A percentile compares a stretch with the other conserved stretches of the same genome.
Conservation (phyloP, 2,888 invertebrate species). For the Drosophila multiciliata region DNA sequence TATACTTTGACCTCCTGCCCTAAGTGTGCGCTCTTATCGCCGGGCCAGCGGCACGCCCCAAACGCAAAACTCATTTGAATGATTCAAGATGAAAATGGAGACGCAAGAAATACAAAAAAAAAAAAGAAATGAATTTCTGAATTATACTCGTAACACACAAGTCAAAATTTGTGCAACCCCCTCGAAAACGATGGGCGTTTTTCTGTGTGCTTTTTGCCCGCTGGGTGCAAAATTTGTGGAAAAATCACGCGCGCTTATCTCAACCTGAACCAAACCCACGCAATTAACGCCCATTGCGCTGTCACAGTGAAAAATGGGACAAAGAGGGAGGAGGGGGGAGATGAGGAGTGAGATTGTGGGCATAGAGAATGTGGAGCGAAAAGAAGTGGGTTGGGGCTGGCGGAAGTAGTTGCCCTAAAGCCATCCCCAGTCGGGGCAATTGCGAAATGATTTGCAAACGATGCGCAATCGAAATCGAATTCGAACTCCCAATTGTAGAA, state of each 20-base stretch:
- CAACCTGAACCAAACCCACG: constrained; percentile 77
- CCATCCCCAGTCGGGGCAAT: constrained; percentile 56
- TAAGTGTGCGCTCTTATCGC: constrained; percentile 58
- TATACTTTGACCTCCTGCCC: constrained; percentile 47
- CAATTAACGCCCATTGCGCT: constrained; percentile 83
- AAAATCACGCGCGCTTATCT: constrained; percentile 83
- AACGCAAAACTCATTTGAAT: constrained; percentile 58
- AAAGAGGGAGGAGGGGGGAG: not conserved
- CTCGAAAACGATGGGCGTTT: constrained; percentile 26
- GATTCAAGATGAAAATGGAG: constrained; percentile 23
- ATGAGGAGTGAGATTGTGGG: not conserved
- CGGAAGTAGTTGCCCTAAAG: constrained; percentile 51
- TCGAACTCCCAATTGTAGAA: constrained; percentile 45
- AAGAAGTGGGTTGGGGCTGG: not conserved
- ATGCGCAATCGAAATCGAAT: constrained; percentile 74
- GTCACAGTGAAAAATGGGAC: constrained; percentile 72
- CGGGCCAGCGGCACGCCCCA: constrained; percentile 55
- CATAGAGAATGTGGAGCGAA: not conserved
- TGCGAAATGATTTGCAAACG: constrained; percentile 78
- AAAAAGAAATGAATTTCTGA: constrained; percentile 37
- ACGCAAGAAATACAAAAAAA: constrained; percentile 16
- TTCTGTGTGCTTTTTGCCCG: constrained; percentile 55
- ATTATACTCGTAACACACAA: constrained; percentile 35
- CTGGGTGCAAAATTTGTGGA: constrained; percentile 74
- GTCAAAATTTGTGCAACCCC: constrained; percentile 53